These are phyloP conservation scores for Epinotia brunnichana DNA, from an alignment of 2,888 invertebrate genomes.

Conservation along the genomic window DNA sequence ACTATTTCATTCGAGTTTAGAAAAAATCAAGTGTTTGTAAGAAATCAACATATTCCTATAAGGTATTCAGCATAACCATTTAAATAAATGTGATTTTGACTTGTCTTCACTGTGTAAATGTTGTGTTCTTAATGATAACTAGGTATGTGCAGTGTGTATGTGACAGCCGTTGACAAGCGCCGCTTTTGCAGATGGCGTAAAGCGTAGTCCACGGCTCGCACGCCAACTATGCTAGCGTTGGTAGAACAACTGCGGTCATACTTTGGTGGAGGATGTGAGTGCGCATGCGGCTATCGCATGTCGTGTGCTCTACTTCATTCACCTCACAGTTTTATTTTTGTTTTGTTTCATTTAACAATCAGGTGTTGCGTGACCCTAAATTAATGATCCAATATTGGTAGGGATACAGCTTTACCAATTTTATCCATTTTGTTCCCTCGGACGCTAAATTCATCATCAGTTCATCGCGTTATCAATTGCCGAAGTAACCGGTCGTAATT, in stretches of 20 bases:
- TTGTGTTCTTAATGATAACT: conserved; percentile 6
- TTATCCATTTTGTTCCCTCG: not conserved
- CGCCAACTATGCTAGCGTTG: conserved; percentile 82
- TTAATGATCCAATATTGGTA: conserved; percentile 16
- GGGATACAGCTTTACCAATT: conserved; percentile 10
- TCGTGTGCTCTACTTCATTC: conserved; percentile 47
- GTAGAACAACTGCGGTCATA: conserved; percentile 82
- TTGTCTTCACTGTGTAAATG: not conserved
- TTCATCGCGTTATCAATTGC: not conserved
- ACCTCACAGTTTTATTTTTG: conserved; percentile 15
- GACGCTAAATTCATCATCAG: not conserved
- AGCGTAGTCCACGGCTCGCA: conserved; percentile 74
- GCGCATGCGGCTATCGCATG: conserved; percentile 61
- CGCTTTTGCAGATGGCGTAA: conserved; percentile 81
- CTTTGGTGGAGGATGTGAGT: conserved; percentile 83
- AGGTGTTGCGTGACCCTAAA: conserved; percentile 34
- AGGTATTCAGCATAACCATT: too few relatives aligned
- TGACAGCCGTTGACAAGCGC: conserved; percentile 60
- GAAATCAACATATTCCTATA: too few relatives aligned
- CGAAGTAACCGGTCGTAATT: conserved; percentile 3
- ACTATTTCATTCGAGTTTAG: too few relatives aligned
- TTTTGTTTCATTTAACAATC: conserved; percentile 34
- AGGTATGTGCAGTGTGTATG: conserved; percentile 39
- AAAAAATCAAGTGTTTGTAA: too few relatives aligned
- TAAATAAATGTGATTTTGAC: not conserved